Evolutionary conservation across 1,140 invertebrate genomes (phyloP).

Genomic region (Gryon sp.): DNA sequence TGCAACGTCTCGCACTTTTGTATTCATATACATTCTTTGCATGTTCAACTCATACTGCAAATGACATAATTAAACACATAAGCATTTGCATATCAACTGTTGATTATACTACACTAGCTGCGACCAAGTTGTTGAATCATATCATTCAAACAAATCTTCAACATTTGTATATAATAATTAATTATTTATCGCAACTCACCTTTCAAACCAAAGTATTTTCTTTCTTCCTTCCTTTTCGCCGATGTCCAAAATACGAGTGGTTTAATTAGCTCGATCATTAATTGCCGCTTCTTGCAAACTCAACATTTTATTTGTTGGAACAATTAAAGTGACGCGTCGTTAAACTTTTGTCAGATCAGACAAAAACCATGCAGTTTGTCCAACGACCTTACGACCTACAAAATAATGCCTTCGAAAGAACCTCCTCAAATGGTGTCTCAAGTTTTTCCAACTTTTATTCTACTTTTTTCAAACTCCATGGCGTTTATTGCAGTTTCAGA

Average conservation of each 20-base stretch:
- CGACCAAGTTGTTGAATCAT: too few species aligned
- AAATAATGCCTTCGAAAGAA: too few species aligned
- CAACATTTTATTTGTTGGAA: constrained; percentile 9
- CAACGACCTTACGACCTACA: too few species aligned
- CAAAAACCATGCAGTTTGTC: constrained; percentile 25
- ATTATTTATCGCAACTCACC: too few species aligned
- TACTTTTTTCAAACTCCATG: too few species aligned
- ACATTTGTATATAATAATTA: too few species aligned
- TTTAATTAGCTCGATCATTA: constrained; percentile 25
- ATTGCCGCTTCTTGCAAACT: background rate
- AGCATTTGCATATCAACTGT: constrained; percentile 24
- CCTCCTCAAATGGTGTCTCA: too few species aligned
- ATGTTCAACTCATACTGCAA: constrained; percentile 39
- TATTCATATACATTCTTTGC: constrained; percentile 50
- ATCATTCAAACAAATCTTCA: too few species aligned
- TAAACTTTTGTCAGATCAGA: constrained; percentile 51
- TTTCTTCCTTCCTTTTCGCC: too few species aligned
- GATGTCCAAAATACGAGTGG: constrained; percentile 18
- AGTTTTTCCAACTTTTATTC: too few species aligned
- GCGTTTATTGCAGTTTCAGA: too few species aligned
- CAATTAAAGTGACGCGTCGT: constrained; percentile 33
- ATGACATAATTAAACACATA: constrained; percentile 51
- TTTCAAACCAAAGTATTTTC: too few species aligned
- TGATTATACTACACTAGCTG: constrained; percentile 29
- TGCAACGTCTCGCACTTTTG: constrained; percentile 24